phyloP scores from a whole-genome alignment of 2,797 vertebrate species.

The Melanotaenia pygmaea region DNA sequence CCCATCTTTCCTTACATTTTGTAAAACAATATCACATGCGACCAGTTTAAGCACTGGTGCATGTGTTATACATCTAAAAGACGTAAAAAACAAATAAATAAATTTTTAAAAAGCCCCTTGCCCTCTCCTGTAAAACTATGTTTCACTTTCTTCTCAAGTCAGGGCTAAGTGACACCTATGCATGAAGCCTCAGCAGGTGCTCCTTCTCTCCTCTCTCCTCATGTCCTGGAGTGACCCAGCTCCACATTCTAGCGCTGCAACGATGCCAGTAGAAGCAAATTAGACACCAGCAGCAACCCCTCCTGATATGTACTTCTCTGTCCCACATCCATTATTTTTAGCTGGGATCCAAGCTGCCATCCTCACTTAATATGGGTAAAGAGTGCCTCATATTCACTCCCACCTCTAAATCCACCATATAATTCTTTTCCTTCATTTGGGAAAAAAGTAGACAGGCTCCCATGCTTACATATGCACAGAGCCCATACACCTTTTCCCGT shows the following conservation, averaged over 20 bases:
- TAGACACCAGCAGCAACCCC: conserved; percentile 73
- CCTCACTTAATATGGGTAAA: conserved; percentile 81
- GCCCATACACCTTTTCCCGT: conserved; percentile 13
- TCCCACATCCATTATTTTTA: conserved; percentile 83
- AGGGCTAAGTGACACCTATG: conserved; percentile 65
- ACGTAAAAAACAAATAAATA: not conserved
- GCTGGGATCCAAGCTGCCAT: conserved; percentile 72
- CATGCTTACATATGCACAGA: not conserved
- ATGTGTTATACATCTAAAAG: conserved; percentile 17
- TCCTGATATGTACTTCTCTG: conserved; percentile 69
- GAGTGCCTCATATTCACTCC: conserved; percentile 47
- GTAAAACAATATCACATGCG: conserved; percentile 70
- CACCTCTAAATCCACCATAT: conserved; percentile 45
- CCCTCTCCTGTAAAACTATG: conserved; percentile 26
- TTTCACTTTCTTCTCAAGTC: conserved; percentile 64
- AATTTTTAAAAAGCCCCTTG: conserved; percentile 1
- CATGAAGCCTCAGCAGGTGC: conserved; percentile 62
- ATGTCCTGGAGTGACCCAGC: conserved; percentile 75
- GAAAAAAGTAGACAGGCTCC: conserved; percentile 2
- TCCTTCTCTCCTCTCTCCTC: conserved; percentile 33
- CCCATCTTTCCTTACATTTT: conserved; percentile 73
- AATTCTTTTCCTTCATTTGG: conserved; percentile 36
- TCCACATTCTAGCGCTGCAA: conserved; percentile 72
- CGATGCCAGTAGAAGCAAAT: conserved; percentile 77
- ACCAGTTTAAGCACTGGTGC: conserved; percentile 37